phyloP scores from a whole-genome alignment of 2,113 vertebrate genomes.

The Grantiella picta region DNA sequence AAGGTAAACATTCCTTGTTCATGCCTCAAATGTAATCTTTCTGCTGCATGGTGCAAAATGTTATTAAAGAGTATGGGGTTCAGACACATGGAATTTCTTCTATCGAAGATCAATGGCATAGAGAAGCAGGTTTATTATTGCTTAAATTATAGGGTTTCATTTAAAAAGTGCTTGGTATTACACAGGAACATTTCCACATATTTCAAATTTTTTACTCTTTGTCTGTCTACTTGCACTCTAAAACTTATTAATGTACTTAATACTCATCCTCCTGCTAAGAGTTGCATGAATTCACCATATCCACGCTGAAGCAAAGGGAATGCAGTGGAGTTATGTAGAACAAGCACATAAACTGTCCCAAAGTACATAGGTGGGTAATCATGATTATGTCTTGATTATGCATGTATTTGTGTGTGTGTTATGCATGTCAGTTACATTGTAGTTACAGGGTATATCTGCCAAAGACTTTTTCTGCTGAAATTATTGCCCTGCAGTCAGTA shows the following conservation, averaged over 20 bases:
- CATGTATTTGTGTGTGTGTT: not conserved
- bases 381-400: not conserved
- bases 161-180: not conserved
- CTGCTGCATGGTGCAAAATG: not conserved
- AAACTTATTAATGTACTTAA: not conserved
- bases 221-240: not conserved
- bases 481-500: too few relatives aligned
- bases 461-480: not conserved
- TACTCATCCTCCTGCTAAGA: not conserved
- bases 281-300: not conserved
- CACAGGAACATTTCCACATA: not conserved
- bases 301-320: not conserved
- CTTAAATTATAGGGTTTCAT: not conserved
- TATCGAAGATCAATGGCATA: accelerated
- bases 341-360: not conserved
- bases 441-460: not conserved
- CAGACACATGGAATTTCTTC: not conserved
- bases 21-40: not conserved
- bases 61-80: not conserved
- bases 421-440: not conserved
- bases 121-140: not conserved
- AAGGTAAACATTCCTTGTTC: not conserved
- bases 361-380: accelerated
- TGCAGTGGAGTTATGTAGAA: not conserved
- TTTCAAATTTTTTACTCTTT: not conserved